Evolutionary conservation across 2,113 vertebrate genomes (phyloP).

Genomic region (Eurypyga helias): DNA sequence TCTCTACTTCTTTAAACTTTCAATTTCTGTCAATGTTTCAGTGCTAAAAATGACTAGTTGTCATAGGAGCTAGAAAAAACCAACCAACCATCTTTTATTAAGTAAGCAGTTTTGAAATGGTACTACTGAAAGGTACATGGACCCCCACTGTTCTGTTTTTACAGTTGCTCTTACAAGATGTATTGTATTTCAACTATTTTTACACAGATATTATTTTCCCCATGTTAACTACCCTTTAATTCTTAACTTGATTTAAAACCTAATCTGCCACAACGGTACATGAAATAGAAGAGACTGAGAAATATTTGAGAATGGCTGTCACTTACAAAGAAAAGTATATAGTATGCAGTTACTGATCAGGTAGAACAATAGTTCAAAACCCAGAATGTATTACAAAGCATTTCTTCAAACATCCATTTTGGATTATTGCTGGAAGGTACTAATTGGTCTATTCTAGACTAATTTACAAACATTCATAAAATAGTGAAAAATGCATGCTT

Average conservation of each 20-base stretch:
- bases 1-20: neutral
- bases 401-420: constrained; percentile 58
- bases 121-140: neutral
- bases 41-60: neutral
- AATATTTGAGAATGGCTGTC: constrained; percentile 32
- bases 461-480: constrained; percentile 79
- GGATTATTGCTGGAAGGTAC: constrained; percentile 76
- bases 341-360: constrained; percentile 44
- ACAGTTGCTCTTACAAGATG: neutral
- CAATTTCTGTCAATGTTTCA: neutral
- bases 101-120: neutral
- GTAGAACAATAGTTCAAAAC: constrained; percentile 50
- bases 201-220: neutral
- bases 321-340: constrained; percentile 58
- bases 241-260: neutral
- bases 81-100: constrained; percentile 20
- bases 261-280: neutral
- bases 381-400: constrained; percentile 53
- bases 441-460: constrained; percentile 67
- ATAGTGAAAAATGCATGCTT: constrained; percentile 79
- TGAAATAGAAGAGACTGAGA: constrained; percentile 19
- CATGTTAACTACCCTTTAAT: neutral
- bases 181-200: neutral
- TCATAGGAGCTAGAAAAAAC: neutral
- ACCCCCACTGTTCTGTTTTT: neutral